Evolutionary conservation across 1,140 invertebrate genomes (phyloP).

Genomic region (Octopus bimaculoides): DNA sequence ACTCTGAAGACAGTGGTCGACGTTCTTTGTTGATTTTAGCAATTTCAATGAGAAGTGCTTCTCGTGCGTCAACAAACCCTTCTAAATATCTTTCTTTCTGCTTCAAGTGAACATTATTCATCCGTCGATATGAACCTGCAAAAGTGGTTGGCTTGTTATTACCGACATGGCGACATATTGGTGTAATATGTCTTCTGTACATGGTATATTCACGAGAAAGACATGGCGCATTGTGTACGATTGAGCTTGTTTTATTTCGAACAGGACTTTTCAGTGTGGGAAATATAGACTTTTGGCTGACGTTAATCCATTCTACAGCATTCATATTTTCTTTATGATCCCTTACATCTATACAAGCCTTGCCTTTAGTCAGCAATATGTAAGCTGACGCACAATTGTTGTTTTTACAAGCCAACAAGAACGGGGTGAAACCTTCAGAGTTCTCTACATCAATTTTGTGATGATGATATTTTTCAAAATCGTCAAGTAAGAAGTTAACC

Average conservation of each 20-base stretch:
- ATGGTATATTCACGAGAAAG: conserved; percentile 44
- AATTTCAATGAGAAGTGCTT: conserved; percentile 39
- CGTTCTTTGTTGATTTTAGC: conserved; percentile 29
- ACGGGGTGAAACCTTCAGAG: conserved; percentile 48
- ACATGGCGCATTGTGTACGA: conserved; percentile 9
- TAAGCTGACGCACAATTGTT: conserved; percentile 48
- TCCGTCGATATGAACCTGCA: conserved; percentile 10
- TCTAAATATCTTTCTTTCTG: conserved; percentile 35
- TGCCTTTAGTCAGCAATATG: conserved; percentile 37
- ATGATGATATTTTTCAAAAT: conserved; percentile 42
- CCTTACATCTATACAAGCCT: conserved; percentile 40
- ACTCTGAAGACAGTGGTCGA: conserved; percentile 25
- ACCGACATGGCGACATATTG: conserved; percentile 28
- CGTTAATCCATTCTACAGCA: conserved; percentile 45
- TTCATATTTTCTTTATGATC: conserved; percentile 46
- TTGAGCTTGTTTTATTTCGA: neutral
- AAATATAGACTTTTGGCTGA: conserved; percentile 24
- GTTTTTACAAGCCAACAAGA: conserved; percentile 48
- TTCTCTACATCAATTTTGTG: conserved; percentile 45
- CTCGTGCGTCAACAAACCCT: conserved; percentile 36
- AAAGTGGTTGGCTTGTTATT: conserved; percentile 17
- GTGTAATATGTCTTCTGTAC: conserved; percentile 32
- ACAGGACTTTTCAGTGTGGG: neutral
- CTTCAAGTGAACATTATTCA: conserved; percentile 17
- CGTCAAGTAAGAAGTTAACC: conserved; percentile 35